phyloP scores from a whole-genome alignment of 2,113 vertebrate species.

The Stictonetta naevosa region DNA sequence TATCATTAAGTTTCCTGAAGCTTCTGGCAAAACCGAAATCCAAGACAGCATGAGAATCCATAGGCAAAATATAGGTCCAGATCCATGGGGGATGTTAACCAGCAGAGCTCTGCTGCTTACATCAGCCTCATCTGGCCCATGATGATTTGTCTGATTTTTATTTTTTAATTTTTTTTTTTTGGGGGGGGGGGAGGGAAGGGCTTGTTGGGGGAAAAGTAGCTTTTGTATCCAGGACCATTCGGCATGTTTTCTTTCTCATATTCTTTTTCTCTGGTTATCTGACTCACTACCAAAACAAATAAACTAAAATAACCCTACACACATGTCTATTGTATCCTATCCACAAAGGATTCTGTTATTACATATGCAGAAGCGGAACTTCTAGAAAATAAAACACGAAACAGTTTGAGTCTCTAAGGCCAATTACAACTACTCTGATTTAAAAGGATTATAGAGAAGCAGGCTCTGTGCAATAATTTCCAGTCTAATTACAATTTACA shows the following conservation, averaged over 20 bases:
- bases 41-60: neutral
- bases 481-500: conserved; percentile 79
- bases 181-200: too few relatives aligned
- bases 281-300: conserved; percentile 69
- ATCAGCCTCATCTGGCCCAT: neutral
- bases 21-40: neutral
- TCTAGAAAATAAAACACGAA: conserved; percentile 74
- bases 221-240: conserved; percentile 20
- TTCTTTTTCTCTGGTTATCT: conserved; percentile 58
- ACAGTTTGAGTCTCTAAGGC: conserved; percentile 75
- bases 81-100: neutral
- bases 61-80: neutral
- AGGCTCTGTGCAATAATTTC: conserved; percentile 77
- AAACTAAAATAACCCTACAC: conserved; percentile 68
- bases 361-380: conserved; percentile 76
- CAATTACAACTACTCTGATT: conserved; percentile 79
- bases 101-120: neutral
- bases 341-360: conserved; percentile 72
- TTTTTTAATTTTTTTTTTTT: neutral
- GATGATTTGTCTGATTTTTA: neutral
- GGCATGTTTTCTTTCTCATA: conserved; percentile 2
- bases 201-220: neutral
- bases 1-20: neutral
- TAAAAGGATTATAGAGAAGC: conserved; percentile 76
- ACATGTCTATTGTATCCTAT: conserved; percentile 49